These are phyloP conservation scores for Chelonia mydas DNA, from an alignment of 2,797 vertebrate species.

Conservation along the genomic window DNA sequence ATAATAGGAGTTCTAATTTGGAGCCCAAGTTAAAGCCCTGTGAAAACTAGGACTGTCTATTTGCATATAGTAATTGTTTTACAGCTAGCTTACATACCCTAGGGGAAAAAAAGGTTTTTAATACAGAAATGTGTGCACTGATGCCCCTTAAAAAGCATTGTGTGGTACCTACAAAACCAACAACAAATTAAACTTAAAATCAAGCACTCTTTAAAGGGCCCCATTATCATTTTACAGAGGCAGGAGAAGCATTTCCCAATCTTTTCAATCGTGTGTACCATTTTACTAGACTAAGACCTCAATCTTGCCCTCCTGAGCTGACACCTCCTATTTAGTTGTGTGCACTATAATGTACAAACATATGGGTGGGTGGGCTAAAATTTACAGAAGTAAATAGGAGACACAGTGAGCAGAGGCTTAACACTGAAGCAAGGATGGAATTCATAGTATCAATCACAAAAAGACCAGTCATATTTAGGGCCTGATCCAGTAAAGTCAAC, in stretches of 20 bases:
- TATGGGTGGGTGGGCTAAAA: background rate
- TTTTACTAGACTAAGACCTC: background rate
- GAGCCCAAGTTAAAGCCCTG: background rate
- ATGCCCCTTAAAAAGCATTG: background rate
- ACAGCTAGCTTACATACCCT: background rate
- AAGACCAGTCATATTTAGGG: background rate
- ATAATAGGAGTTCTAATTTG: background rate
- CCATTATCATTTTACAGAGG: background rate
- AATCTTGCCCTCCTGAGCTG: background rate
- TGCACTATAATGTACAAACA: background rate
- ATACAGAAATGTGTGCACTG: background rate
- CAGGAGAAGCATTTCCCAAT: background rate
- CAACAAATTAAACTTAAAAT: background rate
- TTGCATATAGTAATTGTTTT: background rate
- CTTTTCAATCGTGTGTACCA: background rate
- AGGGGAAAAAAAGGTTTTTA: background rate
- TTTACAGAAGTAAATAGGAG: background rate
- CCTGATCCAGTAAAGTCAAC: background rate
- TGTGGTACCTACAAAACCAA: background rate
- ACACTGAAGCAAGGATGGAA: background rate
- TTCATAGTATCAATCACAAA: background rate
- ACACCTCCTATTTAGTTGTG: background rate
- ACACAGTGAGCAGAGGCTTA: background rate
- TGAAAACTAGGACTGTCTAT: background rate
- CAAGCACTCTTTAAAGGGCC: background rate